Evolutionary conservation across 2,113 vertebrate species (phyloP).

Genomic region (Cottus gobio): DNA sequence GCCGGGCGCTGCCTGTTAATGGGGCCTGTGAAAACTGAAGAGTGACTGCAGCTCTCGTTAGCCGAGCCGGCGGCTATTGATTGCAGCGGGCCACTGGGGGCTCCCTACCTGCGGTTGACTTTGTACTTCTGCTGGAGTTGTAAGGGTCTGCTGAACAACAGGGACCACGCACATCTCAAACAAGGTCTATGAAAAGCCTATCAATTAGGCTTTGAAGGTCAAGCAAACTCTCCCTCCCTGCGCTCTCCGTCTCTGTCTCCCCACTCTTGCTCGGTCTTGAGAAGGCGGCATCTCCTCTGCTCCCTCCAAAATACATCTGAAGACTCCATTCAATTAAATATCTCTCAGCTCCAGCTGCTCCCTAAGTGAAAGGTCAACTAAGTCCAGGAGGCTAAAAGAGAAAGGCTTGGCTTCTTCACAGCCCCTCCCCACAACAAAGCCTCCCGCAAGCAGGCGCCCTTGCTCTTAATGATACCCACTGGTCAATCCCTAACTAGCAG

Average conservation of each 20-base stretch:
- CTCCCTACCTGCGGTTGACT: conserved; percentile 86
- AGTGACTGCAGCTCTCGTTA: conserved; percentile 81
- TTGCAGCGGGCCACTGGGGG: conserved; percentile 73
- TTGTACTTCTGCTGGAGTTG: conserved; percentile 83
- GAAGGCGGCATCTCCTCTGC: conserved; percentile 75
- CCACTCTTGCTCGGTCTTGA: conserved; percentile 81
- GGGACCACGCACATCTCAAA: conserved; percentile 81
- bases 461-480: conserved; percentile 93
- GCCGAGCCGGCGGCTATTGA: conserved; percentile 78
- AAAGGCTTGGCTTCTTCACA: conserved; percentile 82
- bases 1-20: conserved; percentile 64
- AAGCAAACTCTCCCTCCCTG: conserved; percentile 73
- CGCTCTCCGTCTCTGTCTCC: conserved; percentile 55
- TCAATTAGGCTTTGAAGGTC: conserved; percentile 96
- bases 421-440: conserved; percentile 80
- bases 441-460: conserved; percentile 74
- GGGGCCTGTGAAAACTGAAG: conserved; percentile 69
- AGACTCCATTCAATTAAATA: conserved; percentile 97
- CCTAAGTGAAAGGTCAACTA: conserved; percentile 96
- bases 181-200: conserved; percentile 86
- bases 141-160: conserved; percentile 83
- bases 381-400: conserved; percentile 89
- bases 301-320: conserved; percentile 91
- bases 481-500: conserved; percentile 93
- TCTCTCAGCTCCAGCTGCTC: conserved; percentile 93